phyloP scores from a whole-genome alignment of 2,888 invertebrate species.

The Melieria crassipennis region DNA sequence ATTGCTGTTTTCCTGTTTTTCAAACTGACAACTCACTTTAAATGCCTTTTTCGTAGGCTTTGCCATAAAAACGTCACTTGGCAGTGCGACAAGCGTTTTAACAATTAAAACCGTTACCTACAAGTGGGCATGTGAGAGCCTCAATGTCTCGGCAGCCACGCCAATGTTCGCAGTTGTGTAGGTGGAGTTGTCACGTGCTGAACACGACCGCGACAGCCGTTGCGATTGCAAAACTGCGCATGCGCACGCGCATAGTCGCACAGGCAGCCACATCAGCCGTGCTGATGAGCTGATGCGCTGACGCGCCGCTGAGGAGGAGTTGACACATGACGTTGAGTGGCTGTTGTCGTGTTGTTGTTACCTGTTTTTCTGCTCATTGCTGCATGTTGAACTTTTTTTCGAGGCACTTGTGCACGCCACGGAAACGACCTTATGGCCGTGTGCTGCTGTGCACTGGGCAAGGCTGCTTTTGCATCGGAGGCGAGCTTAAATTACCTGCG shows the following conservation, averaged over 20 bases:
- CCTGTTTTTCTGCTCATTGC: slow-evolving; percentile 9
- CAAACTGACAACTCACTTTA: neutral
- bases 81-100: slow-evolving; percentile 41
- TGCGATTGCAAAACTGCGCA: slow-evolving; percentile 11
- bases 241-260: neutral
- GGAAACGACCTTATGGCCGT: no score
- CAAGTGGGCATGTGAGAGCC: slow-evolving; percentile 24
- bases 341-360: slow-evolving; percentile 25
- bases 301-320: slow-evolving; percentile 35
- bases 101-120: slow-evolving; percentile 57
- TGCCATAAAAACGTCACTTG: slow-evolving; percentile 37
- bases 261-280: neutral
- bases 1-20: no score
- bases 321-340: slow-evolving; percentile 38
- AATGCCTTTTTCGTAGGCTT: neutral
- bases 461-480: no score
- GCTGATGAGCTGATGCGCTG: slow-evolving; percentile 5
- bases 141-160: slow-evolving; percentile 29
- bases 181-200: slow-evolving; percentile 48
- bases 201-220: slow-evolving; percentile 26
- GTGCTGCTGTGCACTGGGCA: no score
- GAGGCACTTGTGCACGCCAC: no score
- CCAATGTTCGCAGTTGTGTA: slow-evolving; percentile 28
- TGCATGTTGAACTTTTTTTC: slow-evolving; percentile 1
- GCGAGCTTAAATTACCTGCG: no score